Conservation (phyloP, 2,888 invertebrate genomes). For the Pemphredon lugubris region DNA sequence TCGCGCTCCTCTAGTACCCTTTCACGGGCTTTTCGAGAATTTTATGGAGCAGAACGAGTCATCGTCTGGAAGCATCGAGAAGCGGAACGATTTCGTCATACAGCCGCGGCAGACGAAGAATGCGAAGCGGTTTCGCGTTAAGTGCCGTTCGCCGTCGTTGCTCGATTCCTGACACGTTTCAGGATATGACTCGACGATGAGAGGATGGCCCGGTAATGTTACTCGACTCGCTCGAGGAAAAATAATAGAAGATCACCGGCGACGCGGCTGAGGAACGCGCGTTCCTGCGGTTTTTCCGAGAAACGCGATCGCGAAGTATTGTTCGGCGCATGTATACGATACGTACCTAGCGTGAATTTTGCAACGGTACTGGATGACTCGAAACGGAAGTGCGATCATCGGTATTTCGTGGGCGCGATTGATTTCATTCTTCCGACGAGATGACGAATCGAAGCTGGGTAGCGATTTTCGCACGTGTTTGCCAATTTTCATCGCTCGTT, state of each 20-base stretch:
- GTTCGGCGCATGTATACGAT: slow-evolving; percentile 27
- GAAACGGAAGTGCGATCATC: slow-evolving; percentile 30
- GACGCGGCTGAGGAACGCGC: slow-evolving; percentile 12
- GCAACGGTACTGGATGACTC: slow-evolving; percentile 25
- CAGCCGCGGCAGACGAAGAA: slow-evolving; percentile 19
- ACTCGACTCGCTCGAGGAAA: slow-evolving; percentile 21
- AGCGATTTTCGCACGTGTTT: no score
- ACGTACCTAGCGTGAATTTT: slow-evolving; percentile 15
- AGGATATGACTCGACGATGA: slow-evolving; percentile 15
- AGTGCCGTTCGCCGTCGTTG: slow-evolving; percentile 2
- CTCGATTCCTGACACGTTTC: slow-evolving; percentile 41
- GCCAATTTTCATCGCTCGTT: no score
- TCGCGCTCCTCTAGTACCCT: slow-evolving; percentile 11
- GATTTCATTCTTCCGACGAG: no score
- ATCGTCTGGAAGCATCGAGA: slow-evolving; percentile 15
- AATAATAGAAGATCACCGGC: slow-evolving; percentile 19
- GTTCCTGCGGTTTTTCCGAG: slow-evolving; percentile 50
- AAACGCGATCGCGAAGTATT: slow-evolving; percentile 37
- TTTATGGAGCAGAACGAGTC: slow-evolving; percentile 43
- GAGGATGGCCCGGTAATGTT: slow-evolving; percentile 14
- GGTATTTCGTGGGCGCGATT: slow-evolving; percentile 1
- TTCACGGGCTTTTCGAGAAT: slow-evolving; percentile 44
- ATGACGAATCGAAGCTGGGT: no score
- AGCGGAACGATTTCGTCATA: slow-evolving; percentile 18
- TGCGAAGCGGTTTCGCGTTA: slow-evolving; percentile 26